Evolutionary conservation across 2,888 invertebrate genomes (phyloP).

Genomic region (Ephialtes manifestator): DNA sequence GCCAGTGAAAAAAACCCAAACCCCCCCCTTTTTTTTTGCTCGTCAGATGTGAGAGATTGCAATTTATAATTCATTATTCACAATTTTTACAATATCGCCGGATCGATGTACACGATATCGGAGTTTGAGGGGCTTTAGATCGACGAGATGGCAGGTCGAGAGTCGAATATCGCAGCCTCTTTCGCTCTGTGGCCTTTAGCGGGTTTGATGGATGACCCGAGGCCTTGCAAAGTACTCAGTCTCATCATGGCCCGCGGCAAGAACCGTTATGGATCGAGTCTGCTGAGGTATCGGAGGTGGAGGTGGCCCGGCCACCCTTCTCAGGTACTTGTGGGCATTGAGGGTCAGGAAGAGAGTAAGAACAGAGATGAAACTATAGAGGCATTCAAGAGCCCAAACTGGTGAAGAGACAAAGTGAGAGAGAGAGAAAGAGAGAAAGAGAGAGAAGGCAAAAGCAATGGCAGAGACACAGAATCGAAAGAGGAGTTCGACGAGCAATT

Average conservation of each 20-base stretch:
- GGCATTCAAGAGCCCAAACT: slow-evolving; percentile 56
- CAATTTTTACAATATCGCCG: slow-evolving; percentile 31
- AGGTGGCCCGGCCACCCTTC: slow-evolving; percentile 41
- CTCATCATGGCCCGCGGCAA: slow-evolving; percentile 76
- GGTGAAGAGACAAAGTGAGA: slow-evolving; percentile 47
- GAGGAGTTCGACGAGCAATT: slow-evolving; percentile 80
- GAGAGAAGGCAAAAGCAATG: slow-evolving; percentile 8
- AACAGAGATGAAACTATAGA: slow-evolving; percentile 53
- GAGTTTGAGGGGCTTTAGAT: slow-evolving; percentile 28
- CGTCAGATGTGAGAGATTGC: not conserved
- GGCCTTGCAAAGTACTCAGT: slow-evolving; percentile 76
- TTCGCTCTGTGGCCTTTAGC: slow-evolving; percentile 58
- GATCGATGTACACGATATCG: slow-evolving; percentile 39
- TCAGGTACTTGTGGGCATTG: slow-evolving; percentile 16
- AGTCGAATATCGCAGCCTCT: slow-evolving; percentile 66
- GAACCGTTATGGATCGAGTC: slow-evolving; percentile 81
- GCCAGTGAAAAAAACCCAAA: not conserved
- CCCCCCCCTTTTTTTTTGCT: not conserved
- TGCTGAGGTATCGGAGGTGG: slow-evolving; percentile 50
- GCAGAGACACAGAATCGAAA: slow-evolving; percentile 60
- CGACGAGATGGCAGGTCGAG: slow-evolving; percentile 56
- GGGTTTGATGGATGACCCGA: slow-evolving; percentile 73
- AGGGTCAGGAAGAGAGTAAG: slow-evolving; percentile 32
- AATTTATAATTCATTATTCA: slow-evolving; percentile 37
- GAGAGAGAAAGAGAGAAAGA: slow-evolving; percentile 24